phyloP scores from a whole-genome alignment of 1,140 invertebrate genomes.

The Bilobella aurantiaca region DNA sequence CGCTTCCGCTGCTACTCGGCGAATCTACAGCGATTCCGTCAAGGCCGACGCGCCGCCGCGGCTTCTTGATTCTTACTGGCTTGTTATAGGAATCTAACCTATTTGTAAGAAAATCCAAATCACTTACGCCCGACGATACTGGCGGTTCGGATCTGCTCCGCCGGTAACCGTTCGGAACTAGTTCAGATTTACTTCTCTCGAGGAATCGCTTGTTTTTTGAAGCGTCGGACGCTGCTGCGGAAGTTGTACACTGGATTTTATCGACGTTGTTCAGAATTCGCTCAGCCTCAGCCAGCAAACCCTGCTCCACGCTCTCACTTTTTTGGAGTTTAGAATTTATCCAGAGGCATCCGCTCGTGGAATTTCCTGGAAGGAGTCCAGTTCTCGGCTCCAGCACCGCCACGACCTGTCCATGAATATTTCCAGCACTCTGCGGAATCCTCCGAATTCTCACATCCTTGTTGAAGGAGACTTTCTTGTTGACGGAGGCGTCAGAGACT shows the following conservation, averaged over 20 bases:
- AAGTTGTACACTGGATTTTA: background rate
- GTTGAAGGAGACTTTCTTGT: conserved; percentile 69
- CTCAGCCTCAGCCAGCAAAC: background rate
- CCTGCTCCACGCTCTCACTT: background rate
- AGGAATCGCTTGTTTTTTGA: background rate
- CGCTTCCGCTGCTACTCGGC: conserved; percentile 13
- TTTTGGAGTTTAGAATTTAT: background rate
- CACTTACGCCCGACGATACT: background rate
- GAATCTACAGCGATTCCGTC: too few relatives aligned
- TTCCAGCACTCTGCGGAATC: conserved; percentile 46
- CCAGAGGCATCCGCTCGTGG: background rate
- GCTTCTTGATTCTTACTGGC: conserved; percentile 12
- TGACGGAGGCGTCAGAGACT: background rate
- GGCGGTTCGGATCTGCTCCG: background rate
- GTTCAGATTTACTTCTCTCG: conserved; percentile 13
- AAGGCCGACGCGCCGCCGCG: conserved; percentile 1
- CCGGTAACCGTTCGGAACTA: background rate
- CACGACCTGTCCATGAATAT: background rate
- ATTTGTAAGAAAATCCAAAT: background rate
- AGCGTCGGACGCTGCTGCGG: background rate
- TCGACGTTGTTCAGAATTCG: background rate
- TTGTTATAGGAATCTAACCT: background rate
- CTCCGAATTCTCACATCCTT: conserved; percentile 75
- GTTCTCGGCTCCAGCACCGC: background rate
- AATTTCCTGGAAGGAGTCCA: background rate